Conservation (phyloP, 2,113 vertebrate genomes). For the Brienomyrus longianalis region DNA sequence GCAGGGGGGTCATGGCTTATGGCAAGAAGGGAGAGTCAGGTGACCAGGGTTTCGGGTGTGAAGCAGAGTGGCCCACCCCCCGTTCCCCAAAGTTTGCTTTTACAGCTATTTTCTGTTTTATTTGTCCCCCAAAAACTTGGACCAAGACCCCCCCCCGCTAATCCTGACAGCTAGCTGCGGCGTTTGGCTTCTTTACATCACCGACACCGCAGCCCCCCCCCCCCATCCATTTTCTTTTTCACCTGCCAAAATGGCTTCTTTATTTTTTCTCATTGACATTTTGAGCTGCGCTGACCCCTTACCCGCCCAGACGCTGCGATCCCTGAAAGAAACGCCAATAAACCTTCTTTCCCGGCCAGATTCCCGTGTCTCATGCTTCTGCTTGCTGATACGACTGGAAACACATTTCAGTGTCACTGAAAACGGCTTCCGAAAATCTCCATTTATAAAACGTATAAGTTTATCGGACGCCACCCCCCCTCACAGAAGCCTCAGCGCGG, state of each 20-base stretch:
- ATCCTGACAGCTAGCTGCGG: not conserved
- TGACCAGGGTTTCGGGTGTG: not conserved
- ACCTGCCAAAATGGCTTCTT: not conserved
- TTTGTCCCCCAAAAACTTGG: not conserved
- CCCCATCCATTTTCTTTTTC: not conserved
- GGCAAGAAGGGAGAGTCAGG: not conserved
- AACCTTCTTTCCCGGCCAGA: not conserved
- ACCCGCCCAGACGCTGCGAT: not conserved
- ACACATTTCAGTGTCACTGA: not conserved
- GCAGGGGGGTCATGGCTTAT: not conserved
- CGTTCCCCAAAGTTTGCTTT: not conserved
- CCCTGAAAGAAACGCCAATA: not conserved
- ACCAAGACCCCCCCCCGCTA: not conserved
- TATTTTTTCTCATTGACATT: not conserved
- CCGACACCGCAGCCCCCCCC: not conserved
- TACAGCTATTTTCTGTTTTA: not conserved
- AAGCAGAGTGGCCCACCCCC: not conserved
- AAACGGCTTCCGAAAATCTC: not conserved
- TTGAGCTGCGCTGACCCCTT: not conserved
- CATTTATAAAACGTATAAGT: not conserved
- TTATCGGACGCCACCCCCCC: not conserved
- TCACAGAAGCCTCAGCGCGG: not conserved
- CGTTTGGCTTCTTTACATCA: not conserved
- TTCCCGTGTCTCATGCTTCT: not conserved
- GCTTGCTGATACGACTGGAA: not conserved